phyloP scores from a whole-genome alignment of 2,113 vertebrate genomes.

The Lutjanus erythropterus region DNA sequence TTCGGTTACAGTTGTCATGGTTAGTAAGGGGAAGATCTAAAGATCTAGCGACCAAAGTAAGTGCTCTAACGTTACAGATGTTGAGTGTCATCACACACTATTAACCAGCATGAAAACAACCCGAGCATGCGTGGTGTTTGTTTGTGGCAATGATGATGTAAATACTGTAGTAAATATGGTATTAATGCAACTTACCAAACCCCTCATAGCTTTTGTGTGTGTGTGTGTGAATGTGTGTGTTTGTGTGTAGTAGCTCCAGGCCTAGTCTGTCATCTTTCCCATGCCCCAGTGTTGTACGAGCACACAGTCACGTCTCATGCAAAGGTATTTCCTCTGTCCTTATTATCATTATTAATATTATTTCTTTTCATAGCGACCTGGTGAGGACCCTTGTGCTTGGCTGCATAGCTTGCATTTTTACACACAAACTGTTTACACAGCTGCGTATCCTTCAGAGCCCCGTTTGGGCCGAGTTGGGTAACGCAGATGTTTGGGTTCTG shows the following conservation, averaged over 20 bases:
- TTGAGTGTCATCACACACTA: too few relatives aligned
- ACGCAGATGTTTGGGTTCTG: slow-evolving; percentile 70
- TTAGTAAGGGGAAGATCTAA: too few relatives aligned
- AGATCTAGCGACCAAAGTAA: too few relatives aligned
- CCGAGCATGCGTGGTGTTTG: too few relatives aligned
- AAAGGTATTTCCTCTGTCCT: slow-evolving; percentile 70
- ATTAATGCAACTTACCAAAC: slow-evolving; percentile 14
- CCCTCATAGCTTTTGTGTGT: background rate
- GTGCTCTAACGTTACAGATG: too few relatives aligned
- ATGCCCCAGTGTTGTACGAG: slow-evolving; percentile 70
- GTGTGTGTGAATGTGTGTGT: background rate
- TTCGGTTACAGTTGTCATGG: too few relatives aligned
- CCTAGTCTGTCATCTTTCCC: slow-evolving; percentile 74
- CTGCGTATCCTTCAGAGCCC: slow-evolving; percentile 69
- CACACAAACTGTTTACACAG: slow-evolving; percentile 80
- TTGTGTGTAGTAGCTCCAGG: slow-evolving; percentile 32
- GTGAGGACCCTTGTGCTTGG: slow-evolving; percentile 63
- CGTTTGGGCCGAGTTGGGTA: slow-evolving; percentile 57
- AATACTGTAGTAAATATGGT: too few relatives aligned
- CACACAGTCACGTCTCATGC: slow-evolving; percentile 56
- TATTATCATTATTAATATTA: slow-evolving; percentile 79
- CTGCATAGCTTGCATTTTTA: slow-evolving; percentile 79
- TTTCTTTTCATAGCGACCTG: slow-evolving; percentile 68
- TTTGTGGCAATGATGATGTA: too few relatives aligned
- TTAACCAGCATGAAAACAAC: too few relatives aligned